These are phyloP conservation scores for Rhadina sibilatrix DNA, from an alignment of 2,113 vertebrate genomes.

Conservation along the genomic window DNA sequence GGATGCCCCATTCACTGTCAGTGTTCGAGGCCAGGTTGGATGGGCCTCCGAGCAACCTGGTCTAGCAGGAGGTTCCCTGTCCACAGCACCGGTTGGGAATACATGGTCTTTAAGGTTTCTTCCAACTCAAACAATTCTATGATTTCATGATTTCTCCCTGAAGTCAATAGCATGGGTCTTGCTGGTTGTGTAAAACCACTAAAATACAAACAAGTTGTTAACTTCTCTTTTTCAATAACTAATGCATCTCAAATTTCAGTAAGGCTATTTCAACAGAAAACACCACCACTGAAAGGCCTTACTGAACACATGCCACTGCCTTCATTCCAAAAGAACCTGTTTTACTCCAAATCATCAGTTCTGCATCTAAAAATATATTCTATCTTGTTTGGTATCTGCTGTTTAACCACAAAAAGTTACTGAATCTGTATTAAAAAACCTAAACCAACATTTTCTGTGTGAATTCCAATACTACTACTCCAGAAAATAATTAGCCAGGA, in stretches of 20 bases:
- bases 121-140: not conserved
- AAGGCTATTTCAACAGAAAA: not conserved
- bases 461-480: not conserved
- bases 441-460: not conserved
- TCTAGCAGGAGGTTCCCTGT: not conserved
- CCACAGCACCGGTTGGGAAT: not conserved
- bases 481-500: not conserved
- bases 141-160: not conserved
- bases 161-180: not conserved
- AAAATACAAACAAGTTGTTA: not conserved
- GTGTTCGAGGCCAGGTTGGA: not conserved
- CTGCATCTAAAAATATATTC: not conserved
- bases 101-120: not conserved
- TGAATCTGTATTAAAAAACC: not conserved
- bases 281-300: not conserved
- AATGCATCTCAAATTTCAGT: not conserved
- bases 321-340: not conserved
- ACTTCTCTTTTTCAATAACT: not conserved
- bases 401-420: not conserved
- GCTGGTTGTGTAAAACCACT: not conserved
- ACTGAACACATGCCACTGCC: not conserved
- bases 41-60: not conserved
- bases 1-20: not conserved
- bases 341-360: not conserved
- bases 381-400: not conserved